phyloP scores from a whole-genome alignment of 2,113 vertebrate species.

The Gymnobelideus leadbeateri region DNA sequence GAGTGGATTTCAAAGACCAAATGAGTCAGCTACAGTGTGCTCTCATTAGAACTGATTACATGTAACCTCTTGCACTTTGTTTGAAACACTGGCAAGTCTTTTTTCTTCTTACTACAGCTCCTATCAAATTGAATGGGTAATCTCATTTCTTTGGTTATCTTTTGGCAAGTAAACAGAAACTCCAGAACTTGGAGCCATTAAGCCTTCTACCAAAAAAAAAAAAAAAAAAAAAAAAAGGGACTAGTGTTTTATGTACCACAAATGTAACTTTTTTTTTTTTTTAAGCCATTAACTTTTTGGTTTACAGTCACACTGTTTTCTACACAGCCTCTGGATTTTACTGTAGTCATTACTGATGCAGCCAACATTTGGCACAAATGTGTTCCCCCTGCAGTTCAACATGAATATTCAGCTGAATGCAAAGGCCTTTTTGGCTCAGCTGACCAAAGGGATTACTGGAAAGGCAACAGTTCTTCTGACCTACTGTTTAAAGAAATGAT shows the following conservation, averaged over 20 bases:
- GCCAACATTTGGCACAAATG: neutral
- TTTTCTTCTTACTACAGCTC: neutral
- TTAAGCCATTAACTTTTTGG: conserved; percentile 52
- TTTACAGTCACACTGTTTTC: conserved; percentile 17
- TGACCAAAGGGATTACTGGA: neutral
- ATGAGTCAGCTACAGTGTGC: conserved; percentile 33
- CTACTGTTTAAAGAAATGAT: conserved; percentile 29
- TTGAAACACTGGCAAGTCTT: no score
- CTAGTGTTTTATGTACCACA: conserved; percentile 30
- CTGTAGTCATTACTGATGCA: neutral
- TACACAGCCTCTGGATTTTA: conserved; percentile 1
- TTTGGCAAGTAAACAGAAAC: conserved; percentile 36
- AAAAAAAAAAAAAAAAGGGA: neutral
- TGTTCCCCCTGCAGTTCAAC: neutral
- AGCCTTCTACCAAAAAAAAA: neutral
- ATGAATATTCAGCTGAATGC: neutral
- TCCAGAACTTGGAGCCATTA: conserved; percentile 7
- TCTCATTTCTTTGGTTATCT: conserved; percentile 38
- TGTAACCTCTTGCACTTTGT: conserved; percentile 62
- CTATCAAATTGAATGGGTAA: neutral
- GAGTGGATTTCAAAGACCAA: conserved; percentile 53
- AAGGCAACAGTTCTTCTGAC: neutral
- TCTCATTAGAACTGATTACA: conserved; percentile 44
- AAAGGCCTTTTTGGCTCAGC: neutral
- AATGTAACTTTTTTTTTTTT: neutral